phyloP scores from a whole-genome alignment of 2,797 vertebrate species.

The Uromys caudimaculatus region DNA sequence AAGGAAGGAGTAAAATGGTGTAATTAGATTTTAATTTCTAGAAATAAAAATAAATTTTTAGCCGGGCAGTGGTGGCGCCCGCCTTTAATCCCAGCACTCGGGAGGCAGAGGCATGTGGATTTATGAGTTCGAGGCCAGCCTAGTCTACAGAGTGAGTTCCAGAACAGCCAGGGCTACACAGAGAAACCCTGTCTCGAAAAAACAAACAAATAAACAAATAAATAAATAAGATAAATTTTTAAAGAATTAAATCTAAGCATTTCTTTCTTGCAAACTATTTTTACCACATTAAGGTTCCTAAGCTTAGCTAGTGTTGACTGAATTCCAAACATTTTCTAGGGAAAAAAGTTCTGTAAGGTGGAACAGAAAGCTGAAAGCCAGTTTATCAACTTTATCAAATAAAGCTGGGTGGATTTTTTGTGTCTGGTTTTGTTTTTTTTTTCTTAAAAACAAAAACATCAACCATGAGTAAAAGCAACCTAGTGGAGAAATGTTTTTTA shows the following conservation, averaged over 20 bases:
- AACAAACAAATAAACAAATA: no score
- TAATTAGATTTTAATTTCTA: background rate
- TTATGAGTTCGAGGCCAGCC: no score
- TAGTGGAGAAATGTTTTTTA: conserved; percentile 30
- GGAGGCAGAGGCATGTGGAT: no score
- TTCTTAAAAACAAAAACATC: conserved; percentile 52
- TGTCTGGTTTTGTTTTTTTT: background rate
- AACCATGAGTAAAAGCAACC: conserved; percentile 28
- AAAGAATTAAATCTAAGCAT: background rate
- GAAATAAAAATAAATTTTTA: background rate
- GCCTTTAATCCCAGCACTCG: no score
- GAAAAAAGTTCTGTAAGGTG: background rate
- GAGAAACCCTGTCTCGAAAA: no score
- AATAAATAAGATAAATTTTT: background rate
- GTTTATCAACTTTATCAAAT: background rate
- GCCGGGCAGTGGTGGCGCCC: no score
- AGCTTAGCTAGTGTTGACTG: background rate
- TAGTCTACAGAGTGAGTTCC: no score
- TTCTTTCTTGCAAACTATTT: background rate
- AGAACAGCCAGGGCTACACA: no score
- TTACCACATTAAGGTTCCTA: background rate
- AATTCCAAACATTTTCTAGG: background rate
- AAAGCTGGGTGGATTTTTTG: background rate
- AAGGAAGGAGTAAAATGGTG: background rate
- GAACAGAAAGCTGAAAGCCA: background rate